Conservation (phyloP, 2,797 vertebrate genomes). For the Gadopsis bispinosus region DNA sequence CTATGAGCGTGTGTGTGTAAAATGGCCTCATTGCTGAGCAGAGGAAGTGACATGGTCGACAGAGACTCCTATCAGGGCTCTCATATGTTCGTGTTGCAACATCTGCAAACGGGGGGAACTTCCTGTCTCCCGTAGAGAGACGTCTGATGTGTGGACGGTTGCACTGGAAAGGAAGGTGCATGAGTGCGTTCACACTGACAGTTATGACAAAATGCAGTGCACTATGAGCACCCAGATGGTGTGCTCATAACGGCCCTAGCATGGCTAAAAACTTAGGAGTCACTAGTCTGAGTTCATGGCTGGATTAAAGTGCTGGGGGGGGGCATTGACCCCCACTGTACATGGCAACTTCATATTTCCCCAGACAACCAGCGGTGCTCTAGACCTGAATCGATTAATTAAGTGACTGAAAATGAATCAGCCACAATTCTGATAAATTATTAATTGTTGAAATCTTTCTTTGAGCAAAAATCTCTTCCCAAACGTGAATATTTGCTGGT, state of each 20-base stretch:
- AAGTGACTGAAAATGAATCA: neutral
- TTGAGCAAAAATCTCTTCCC: neutral
- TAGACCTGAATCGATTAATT: no score
- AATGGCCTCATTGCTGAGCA: slow-evolving; percentile 57
- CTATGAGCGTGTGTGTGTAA: slow-evolving; percentile 42
- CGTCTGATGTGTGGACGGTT: slow-evolving; percentile 39
- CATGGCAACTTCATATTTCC: neutral
- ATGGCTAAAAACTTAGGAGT: neutral
- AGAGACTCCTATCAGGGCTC: slow-evolving; percentile 70
- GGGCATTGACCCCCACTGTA: neutral
- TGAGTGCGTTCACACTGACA: no score
- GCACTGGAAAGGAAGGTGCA: slow-evolving; percentile 40
- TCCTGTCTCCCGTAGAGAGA: slow-evolving; percentile 63
- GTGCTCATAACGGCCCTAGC: no score
- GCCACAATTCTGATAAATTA: no score
- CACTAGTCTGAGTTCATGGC: neutral
- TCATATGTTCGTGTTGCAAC: slow-evolving; percentile 67
- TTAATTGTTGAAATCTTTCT: no score
- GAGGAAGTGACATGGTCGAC: slow-evolving; percentile 73
- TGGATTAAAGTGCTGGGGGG: neutral
- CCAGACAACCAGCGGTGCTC: neutral
- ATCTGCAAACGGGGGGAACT: slow-evolving; percentile 56
- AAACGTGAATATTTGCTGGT: neutral
- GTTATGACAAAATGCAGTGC: no score
- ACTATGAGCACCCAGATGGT: no score